These are phyloP conservation scores for Chaetodon trifasciatus DNA, from an alignment of 2,797 vertebrate species.

Conservation along the genomic window DNA sequence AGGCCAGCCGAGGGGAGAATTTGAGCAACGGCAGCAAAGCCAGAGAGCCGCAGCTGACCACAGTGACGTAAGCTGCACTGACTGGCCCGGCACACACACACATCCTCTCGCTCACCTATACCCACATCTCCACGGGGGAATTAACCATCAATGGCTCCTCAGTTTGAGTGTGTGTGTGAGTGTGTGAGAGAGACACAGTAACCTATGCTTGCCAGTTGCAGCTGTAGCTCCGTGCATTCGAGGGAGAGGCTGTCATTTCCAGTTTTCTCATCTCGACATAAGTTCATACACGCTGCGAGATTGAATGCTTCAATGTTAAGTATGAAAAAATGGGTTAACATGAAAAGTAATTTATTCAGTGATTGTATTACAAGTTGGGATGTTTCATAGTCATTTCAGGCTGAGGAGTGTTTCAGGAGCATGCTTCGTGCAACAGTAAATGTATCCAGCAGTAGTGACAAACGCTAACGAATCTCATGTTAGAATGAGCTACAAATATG, in stretches of 20 bases:
- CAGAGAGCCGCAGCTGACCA: conserved; percentile 76
- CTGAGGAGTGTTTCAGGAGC: conserved; percentile 21
- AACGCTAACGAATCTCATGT: conserved; percentile 1
- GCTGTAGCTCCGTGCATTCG: conserved; percentile 54
- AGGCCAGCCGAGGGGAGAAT: conserved; percentile 68
- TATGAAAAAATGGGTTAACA: conserved; percentile 32
- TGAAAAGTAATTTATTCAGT: conserved; percentile 37
- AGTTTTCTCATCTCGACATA: conserved; percentile 38
- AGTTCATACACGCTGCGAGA: conserved; percentile 3
- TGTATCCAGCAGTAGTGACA: conserved; percentile 19
- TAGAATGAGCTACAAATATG: conserved; percentile 3
- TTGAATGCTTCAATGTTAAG: conserved; percentile 35
- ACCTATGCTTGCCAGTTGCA: conserved; percentile 63
- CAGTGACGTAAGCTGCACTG: conserved; percentile 70
- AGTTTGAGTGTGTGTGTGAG: conserved; percentile 51
- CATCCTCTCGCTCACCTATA: conserved; percentile 58
- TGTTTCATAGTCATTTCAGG: conserved; percentile 30
- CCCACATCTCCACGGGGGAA: conserved; percentile 60
- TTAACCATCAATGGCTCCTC: conserved; percentile 75
- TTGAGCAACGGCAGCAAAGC: conserved; percentile 63
- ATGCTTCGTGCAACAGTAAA: conserved; percentile 44
- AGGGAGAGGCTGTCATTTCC: conserved; percentile 35
- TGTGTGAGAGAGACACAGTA: conserved; percentile 36
- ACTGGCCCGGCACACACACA: conserved; percentile 39
- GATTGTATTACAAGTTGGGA: conserved; percentile 26